Percentiles rank a stretch among this genome's conserved stretches.
Evolutionary conservation across 2,888 invertebrate genomes (phyloP).

Genomic region (Ferrisia virgata): DNA sequence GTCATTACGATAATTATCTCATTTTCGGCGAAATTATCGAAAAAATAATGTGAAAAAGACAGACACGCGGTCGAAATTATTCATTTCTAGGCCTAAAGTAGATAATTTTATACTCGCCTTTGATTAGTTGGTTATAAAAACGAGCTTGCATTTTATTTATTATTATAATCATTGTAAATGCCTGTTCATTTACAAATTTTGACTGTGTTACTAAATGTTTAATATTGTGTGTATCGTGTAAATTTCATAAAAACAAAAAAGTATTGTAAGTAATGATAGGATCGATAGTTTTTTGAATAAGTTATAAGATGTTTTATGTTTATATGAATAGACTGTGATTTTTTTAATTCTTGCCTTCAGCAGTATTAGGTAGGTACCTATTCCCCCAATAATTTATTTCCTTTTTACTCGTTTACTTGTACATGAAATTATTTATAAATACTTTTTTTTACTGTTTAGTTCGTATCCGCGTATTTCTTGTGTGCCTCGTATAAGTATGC

Average conservation of each 20-base stretch:
- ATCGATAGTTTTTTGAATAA: not conserved
- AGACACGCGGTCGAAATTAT: too few species aligned
- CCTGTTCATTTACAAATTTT: not conserved
- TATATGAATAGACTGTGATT: slow-evolving; percentile 13
- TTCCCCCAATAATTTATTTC: not conserved
- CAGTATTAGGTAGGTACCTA: slow-evolving; percentile 10
- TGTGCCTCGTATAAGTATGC: not conserved
- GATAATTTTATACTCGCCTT: not conserved
- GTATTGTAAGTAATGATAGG: not conserved
- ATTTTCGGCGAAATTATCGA: too few species aligned
- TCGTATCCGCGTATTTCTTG: not conserved
- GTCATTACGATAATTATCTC: too few species aligned
- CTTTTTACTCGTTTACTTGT: not conserved
- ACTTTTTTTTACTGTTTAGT: not conserved
- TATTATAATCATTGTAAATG: not conserved
- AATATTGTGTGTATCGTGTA: not conserved
- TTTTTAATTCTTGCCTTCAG: slow-evolving; percentile 19
- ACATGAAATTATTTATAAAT: not conserved
- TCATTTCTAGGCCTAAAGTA: too few species aligned
- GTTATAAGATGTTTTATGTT: not conserved
- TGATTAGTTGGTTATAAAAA: not conserved
- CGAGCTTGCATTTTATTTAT: not conserved
- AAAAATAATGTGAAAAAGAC: too few species aligned
- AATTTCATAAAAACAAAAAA: not conserved
- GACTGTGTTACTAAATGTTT: slow-evolving; percentile 16